Evolutionary conservation across 2,797 vertebrate genomes (phyloP), one percentile per base, ranked within the genome.

Genomic region (Hybognathus amarus): DNA sequence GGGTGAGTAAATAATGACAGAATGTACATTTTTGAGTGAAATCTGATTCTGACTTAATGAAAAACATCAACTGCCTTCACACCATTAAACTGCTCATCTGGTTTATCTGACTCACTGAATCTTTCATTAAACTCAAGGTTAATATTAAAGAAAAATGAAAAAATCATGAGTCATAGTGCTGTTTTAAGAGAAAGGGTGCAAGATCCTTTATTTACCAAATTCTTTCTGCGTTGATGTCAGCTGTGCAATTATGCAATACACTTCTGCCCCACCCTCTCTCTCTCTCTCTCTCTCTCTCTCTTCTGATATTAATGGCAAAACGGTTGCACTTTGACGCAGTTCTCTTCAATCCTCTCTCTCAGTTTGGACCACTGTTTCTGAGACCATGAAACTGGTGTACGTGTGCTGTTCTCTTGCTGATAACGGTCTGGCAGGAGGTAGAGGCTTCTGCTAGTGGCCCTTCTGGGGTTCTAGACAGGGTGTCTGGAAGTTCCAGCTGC

Each of bases 291-390:
- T 90, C 89, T 56, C 54, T 10, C 7, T 54, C 54, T 56, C n/a
- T 38, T 92, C 94, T 94, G 89, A 92, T 94, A 94, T 94, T 95
- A 96, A 94, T 90, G 91, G 94, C 92, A 93, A 94, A 92, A 95
- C 94, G 94, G 92, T 94, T 94, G 93, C 92, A 96, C 88, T 93
- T 83, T 93, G 89, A 89, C 80, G 91, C 92, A 94, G 93, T 94
- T 92, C 87, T 86, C 87, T 90, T 91, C 88, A 93, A 89, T 94
- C 92, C 94, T 92, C 92, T 92, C 93, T 90, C 90, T 93, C 91
- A 89, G 30, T 73, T 74, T 66, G 56, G 66, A 42, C 22, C 73
- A 67, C 38, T 18, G 45, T 66, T 13, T 38, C 38, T 40, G 56
- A 80, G 81, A 91, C 91, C 89, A 99, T 98, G 97, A 95, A 93